A percentile compares a stretch with the other conserved stretches of the same genome.
Evolutionary conservation across 2,797 vertebrate species (phyloP).

Genomic region (Amblyraja radiata): DNA sequence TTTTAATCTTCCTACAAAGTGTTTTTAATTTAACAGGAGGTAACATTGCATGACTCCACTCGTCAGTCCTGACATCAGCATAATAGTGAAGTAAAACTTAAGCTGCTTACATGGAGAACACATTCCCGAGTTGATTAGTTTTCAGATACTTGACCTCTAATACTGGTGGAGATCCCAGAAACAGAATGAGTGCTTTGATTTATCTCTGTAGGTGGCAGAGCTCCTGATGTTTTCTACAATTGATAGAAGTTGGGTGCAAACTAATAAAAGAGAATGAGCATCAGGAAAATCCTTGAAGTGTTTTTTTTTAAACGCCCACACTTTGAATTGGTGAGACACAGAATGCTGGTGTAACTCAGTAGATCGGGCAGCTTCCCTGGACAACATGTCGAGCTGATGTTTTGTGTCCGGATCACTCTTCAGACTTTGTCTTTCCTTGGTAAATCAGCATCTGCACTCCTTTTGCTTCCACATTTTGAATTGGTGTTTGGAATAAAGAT

Average conservation of each 20-base stretch:
- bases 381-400: too few relatives aligned
- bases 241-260: background rate
- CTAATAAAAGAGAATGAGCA: background rate
- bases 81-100: background rate
- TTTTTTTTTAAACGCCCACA: background rate
- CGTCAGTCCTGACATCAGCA: background rate
- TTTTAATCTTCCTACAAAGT: background rate
- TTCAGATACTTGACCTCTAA: background rate
- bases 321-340: background rate
- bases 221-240: background rate
- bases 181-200: background rate
- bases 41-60: background rate
- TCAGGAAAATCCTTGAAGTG: background rate
- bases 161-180: background rate
- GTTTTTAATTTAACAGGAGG: background rate
- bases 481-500: background rate
- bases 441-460: too few relatives aligned
- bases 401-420: too few relatives aligned
- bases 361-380: too few relatives aligned
- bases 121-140: conserved; percentile 5
- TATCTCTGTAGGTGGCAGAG: background rate
- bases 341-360: too few relatives aligned
- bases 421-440: too few relatives aligned
- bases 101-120: background rate
- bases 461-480: background rate